Conservation (phyloP, 2,888 invertebrate species). For the Drosophila kuntzei region DNA sequence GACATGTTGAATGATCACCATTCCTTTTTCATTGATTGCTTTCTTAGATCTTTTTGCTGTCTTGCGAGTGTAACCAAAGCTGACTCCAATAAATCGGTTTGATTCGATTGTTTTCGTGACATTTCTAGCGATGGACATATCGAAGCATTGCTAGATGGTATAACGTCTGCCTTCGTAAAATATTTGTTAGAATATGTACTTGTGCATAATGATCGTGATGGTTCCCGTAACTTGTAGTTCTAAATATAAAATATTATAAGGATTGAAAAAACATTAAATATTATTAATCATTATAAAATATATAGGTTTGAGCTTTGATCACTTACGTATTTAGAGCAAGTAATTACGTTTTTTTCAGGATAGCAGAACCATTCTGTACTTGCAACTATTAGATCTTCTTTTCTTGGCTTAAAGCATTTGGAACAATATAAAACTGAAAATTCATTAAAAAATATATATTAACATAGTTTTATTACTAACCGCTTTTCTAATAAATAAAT, state of each 20-base stretch:
- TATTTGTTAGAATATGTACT: neutral
- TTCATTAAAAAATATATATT: no score
- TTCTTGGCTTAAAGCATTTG: slow-evolving; percentile 19
- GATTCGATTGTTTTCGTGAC: slow-evolving; percentile 3
- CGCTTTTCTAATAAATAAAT: slow-evolving; percentile 42
- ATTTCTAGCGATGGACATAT: slow-evolving; percentile 8
- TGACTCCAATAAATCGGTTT: slow-evolving; percentile 18
- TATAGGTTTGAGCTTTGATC: neutral
- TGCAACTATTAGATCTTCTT: slow-evolving; percentile 22
- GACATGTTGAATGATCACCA: neutral
- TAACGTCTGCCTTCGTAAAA: neutral
- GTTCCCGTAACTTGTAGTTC: neutral
- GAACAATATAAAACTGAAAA: slow-evolving; percentile 12
- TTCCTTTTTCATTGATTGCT: slow-evolving; percentile 6
- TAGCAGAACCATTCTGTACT: slow-evolving; percentile 24
- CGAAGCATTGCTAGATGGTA: neutral
- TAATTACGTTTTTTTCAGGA: slow-evolving; percentile 3
- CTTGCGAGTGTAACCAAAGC: slow-evolving; percentile 16
- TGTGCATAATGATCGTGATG: neutral
- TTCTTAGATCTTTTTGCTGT: slow-evolving; percentile 20
- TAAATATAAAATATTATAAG: neutral
- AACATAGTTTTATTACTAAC: neutral
- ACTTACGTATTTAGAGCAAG: slow-evolving; percentile 11
- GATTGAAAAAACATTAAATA: neutral
- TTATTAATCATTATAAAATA: neutral